phyloP scores from a whole-genome alignment of 2,888 invertebrate genomes.

The Pyrochroa serraticornis region DNA sequence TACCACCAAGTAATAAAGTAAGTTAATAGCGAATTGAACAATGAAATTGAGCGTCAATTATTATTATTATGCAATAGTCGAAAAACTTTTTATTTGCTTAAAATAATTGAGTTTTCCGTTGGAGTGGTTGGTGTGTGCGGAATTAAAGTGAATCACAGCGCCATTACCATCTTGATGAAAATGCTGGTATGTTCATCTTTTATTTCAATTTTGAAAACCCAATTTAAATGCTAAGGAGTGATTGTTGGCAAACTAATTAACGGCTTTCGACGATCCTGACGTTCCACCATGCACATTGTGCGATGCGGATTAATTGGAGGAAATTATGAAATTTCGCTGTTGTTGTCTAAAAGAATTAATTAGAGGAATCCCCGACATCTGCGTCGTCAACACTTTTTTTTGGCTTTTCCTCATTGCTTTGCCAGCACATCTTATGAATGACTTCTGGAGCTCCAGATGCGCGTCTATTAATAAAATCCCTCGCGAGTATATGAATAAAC shows the following conservation, averaged over 20 bases:
- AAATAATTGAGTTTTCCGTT: no score
- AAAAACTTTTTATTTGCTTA: no score
- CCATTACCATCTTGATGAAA: neutral
- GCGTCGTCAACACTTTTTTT: conserved; percentile 1
- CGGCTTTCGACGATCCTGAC: conserved; percentile 24
- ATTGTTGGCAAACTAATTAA: conserved; percentile 32
- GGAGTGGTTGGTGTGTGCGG: no score
- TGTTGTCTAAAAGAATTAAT: neutral
- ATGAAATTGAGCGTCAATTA: no score
- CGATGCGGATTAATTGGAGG: conserved; percentile 1
- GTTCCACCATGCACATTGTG: conserved; percentile 11
- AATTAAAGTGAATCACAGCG: neutral
- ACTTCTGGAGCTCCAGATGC: conserved; percentile 12
- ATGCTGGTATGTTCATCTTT: conserved; percentile 2
- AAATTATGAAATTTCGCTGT: neutral
- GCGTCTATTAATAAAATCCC: conserved; percentile 13
- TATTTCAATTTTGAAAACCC: conserved; percentile 21
- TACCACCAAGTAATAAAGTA: no score
- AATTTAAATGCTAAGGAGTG: conserved; percentile 33
- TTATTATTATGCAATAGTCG: no score
- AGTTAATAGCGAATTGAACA: no score
- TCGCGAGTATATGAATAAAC: neutral
- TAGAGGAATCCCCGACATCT: conserved; percentile 2
- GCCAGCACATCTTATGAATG: conserved; percentile 12
- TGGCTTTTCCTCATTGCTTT: neutral